Conservation (phyloP, 2,797 vertebrate genomes). For the Coregonus sp. region DNA sequence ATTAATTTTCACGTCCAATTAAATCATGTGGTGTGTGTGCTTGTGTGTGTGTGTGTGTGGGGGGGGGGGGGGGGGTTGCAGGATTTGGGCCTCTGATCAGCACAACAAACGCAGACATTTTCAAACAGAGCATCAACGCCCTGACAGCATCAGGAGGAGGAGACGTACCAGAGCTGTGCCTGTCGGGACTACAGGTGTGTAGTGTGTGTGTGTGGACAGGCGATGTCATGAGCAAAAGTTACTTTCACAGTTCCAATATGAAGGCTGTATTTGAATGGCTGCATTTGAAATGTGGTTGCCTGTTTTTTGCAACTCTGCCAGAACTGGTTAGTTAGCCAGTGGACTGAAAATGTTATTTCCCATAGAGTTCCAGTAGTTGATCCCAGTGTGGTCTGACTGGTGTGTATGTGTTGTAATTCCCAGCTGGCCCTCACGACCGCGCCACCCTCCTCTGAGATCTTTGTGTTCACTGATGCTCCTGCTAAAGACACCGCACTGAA, state of each 20-base stretch:
- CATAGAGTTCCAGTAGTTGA: not conserved
- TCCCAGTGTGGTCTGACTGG: not conserved
- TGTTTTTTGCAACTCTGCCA: not conserved
- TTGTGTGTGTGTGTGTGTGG: not conserved
- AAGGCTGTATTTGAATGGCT: not conserved
- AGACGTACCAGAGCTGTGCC: slow-evolving; percentile 59
- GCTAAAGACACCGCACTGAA: slow-evolving; percentile 67
- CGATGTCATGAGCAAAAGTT: not conserved
- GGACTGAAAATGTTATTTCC: not conserved
- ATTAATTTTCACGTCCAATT: not conserved
- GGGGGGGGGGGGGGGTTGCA: slow-evolving; percentile 13
- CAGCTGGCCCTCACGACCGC: slow-evolving; percentile 70
- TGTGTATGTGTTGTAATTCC: not conserved
- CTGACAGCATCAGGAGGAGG: slow-evolving; percentile 58
- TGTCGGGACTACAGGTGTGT: slow-evolving; percentile 71
- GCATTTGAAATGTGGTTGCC: not conserved
- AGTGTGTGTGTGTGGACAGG: not conserved
- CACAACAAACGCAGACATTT: slow-evolving; percentile 61
- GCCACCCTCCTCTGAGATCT: slow-evolving; percentile 70
- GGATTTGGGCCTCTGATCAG: slow-evolving; percentile 62
- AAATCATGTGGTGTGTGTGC: not conserved
- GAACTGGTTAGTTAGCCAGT: not conserved
- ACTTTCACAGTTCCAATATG: not conserved
- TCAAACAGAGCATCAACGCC: slow-evolving; percentile 58
- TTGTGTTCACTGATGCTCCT: slow-evolving; percentile 74